phyloP scores from a whole-genome alignment of 2,888 invertebrate genomes.

The Galerucella pusilla region DNA sequence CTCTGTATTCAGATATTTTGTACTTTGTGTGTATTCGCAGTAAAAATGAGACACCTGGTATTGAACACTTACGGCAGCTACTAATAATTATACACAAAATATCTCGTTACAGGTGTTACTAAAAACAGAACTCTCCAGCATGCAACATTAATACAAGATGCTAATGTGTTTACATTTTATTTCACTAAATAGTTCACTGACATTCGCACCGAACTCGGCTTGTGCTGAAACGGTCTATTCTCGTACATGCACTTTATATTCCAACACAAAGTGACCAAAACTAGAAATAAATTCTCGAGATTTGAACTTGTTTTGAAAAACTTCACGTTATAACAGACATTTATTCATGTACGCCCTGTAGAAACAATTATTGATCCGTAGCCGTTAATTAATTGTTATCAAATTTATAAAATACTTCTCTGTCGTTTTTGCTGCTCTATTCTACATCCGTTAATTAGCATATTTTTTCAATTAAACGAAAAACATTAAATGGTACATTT shows the following conservation, averaged over 20 bases:
- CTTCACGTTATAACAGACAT: too few relatives aligned
- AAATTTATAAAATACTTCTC: neutral
- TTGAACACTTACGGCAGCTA: too few relatives aligned
- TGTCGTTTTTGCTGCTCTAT: too few relatives aligned
- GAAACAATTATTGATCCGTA: neutral
- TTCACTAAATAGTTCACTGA: conserved; percentile 30
- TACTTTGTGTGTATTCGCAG: too few relatives aligned
- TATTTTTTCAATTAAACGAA: neutral
- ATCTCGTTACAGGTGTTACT: conserved; percentile 26
- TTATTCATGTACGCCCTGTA: neutral
- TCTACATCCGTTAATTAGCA: neutral
- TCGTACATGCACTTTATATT: conserved; percentile 2
- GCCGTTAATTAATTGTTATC: neutral
- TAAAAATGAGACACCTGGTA: too few relatives aligned
- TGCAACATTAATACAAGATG: neutral
- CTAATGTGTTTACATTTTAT: conserved; percentile 22
- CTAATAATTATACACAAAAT: neutral
- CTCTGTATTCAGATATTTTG: too few relatives aligned
- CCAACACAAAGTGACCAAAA: conserved; percentile 2
- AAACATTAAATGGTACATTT: neutral
- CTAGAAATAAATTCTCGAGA: neutral
- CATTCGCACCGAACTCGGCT: conserved; percentile 20
- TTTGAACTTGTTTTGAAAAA: too few relatives aligned
- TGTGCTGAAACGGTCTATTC: conserved; percentile 22
- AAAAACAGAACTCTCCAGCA: conserved; percentile 17